A percentile compares a stretch with the other conserved stretches of the same genome.
phyloP scores from a whole-genome alignment of 2,888 invertebrate genomes.

The Spilarctia lutea region DNA sequence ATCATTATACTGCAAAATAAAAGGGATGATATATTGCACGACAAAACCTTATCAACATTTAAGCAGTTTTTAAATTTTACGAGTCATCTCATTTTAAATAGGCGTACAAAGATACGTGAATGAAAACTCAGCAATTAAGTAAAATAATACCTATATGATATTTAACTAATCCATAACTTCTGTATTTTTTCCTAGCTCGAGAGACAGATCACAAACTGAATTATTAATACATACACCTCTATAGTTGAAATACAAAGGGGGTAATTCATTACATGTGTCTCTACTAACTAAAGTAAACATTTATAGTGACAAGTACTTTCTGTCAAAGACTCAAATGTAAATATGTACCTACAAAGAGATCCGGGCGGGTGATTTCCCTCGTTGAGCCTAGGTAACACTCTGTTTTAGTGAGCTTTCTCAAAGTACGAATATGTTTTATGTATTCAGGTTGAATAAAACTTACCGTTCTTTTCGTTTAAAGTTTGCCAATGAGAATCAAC shows the following conservation, averaged over 20 bases:
- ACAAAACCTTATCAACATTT: too few species aligned
- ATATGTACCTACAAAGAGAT: conserved; percentile 38
- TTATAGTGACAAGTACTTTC: conserved; percentile 44
- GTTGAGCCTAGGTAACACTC: conserved; percentile 16
- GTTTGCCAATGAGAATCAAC: too few species aligned
- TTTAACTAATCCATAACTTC: too few species aligned
- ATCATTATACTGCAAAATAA: too few species aligned
- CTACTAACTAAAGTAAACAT: conserved; percentile 32
- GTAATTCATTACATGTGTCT: conserved; percentile 31
- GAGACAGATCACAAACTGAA: neutral
- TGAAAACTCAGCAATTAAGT: too few species aligned
- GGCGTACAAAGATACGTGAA: too few species aligned
- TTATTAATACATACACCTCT: neutral
- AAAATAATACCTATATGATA: too few species aligned
- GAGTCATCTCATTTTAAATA: too few species aligned
- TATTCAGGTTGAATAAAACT: neutral
- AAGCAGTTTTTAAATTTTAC: too few species aligned
- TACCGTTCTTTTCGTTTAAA: neutral
- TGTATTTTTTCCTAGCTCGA: neutral
- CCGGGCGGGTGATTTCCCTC: conserved; percentile 46
- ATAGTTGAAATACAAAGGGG: conserved; percentile 28
- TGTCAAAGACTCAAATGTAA: conserved; percentile 47
- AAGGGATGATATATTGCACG: too few species aligned
- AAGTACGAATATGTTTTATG: neutral
- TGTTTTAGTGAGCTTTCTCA: neutral